These are phyloP conservation scores for Fistularia commersonii DNA, from an alignment of 2,797 vertebrate species.

Conservation along the genomic window DNA sequence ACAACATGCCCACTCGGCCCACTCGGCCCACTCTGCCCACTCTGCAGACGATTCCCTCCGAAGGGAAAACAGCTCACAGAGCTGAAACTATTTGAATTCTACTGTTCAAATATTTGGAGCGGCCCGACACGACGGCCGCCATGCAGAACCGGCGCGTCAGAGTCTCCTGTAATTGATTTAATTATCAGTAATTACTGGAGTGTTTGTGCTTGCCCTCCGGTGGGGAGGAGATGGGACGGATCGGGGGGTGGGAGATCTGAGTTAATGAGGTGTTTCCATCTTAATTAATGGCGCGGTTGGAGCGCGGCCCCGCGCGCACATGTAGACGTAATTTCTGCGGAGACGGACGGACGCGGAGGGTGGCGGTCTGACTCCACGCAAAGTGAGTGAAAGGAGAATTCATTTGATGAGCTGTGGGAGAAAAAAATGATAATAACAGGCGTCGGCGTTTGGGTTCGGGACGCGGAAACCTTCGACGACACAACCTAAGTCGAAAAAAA, in stretches of 20 bases:
- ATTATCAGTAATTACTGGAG: slow-evolving; percentile 93
- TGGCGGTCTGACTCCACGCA: slow-evolving; percentile 49
- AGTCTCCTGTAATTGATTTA: slow-evolving; percentile 91
- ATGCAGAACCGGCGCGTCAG: slow-evolving; percentile 76
- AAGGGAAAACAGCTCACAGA: slow-evolving; percentile 45
- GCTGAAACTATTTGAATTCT: slow-evolving; percentile 75
- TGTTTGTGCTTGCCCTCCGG: slow-evolving; percentile 77
- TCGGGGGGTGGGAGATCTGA: slow-evolving; percentile 59
- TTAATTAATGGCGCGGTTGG: slow-evolving; percentile 74
- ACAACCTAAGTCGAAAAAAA: too few species aligned
- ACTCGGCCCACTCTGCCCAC: slow-evolving; percentile 23
- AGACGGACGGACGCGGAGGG: slow-evolving; percentile 59
- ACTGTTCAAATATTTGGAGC: slow-evolving; percentile 88
- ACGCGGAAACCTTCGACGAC: too few species aligned
- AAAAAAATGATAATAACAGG: slow-evolving; percentile 9
- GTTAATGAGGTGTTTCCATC: slow-evolving; percentile 81
- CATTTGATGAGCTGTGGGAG: slow-evolving; percentile 19
- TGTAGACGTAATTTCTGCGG: slow-evolving; percentile 72
- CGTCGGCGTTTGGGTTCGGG: not conserved
- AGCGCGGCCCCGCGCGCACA: slow-evolving; percentile 64
- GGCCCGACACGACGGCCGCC: slow-evolving; percentile 74
- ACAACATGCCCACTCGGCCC: slow-evolving; percentile 71
- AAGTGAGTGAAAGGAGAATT: slow-evolving; percentile 35
- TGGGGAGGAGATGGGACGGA: slow-evolving; percentile 70
- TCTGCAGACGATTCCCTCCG: slow-evolving; percentile 26